Evolutionary conservation across 1,140 invertebrate genomes (phyloP).

Genomic region (Megalopta genalis): DNA sequence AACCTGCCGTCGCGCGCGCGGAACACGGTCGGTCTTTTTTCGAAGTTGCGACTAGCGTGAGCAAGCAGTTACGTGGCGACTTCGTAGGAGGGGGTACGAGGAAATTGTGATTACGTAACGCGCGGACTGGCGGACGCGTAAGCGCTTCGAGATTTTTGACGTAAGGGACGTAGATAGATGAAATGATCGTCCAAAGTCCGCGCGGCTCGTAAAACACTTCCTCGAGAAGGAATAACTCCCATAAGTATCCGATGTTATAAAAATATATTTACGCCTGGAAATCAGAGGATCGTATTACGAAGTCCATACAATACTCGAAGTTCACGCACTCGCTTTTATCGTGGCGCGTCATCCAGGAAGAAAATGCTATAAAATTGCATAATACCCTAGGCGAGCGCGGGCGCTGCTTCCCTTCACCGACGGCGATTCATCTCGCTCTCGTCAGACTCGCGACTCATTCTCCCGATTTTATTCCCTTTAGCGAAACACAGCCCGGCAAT

Average conservation of each 20-base stretch:
- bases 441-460: background rate
- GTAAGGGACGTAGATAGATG: constrained; percentile 7
- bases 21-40: constrained; percentile 40
- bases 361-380: constrained; percentile 29
- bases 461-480: constrained; percentile 11
- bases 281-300: background rate
- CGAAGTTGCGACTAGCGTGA: constrained; percentile 49
- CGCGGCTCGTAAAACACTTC: background rate
- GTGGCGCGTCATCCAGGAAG: constrained; percentile 10
- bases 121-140: background rate
- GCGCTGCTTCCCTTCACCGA: constrained; percentile 6
- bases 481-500: constrained; percentile 20
- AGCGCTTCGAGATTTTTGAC: constrained; percentile 30
- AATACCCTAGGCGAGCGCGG: constrained; percentile 1
- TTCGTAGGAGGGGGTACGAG: background rate
- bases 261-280: background rate
- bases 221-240: background rate
- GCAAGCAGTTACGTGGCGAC: constrained; percentile 27
- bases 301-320: background rate
- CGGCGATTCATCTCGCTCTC: constrained; percentile 5
- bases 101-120: constrained; percentile 46
- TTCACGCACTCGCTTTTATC: background rate
- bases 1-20: constrained; percentile 49
- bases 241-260: background rate
- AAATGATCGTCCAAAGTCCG: background rate